Evolutionary conservation across 2,888 invertebrate genomes (phyloP), one percentile per base, ranked within the genome.

Genomic region (Temnothorax unifasciatus): DNA sequence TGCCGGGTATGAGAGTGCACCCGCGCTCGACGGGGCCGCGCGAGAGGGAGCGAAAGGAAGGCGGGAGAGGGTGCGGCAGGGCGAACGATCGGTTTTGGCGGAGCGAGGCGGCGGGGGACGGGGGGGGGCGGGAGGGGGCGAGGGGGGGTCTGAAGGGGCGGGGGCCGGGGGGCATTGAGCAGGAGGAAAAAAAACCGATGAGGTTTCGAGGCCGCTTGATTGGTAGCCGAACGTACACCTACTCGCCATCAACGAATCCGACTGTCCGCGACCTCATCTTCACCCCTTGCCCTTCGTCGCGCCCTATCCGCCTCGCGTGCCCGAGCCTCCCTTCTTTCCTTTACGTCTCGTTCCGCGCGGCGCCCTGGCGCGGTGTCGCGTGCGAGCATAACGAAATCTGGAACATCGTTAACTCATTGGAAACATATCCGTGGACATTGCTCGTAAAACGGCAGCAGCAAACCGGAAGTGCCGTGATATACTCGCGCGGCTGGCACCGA

Each of bases 141-240:
- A 79, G 84, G 82, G 83, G 83, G 85, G 77, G 50, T 34, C 18
- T 18, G 44, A 44, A 13, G 50, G 50, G 87, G 83, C 83, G 86
- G 86, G 85, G 83, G 76, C 86, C 52, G 59, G 63, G 88, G 86
- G 86, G 87, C 79, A 90, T 90, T 92, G 89, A 86, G 90, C 91
- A 91, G 90, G 87, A 88, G 89, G 90, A 91, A 92, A 94, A 66
- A 94, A 93, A 59, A 94, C 93, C 94, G 94, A 94, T 94, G 94
- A 94, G 93, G 93, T 94, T 94, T 94, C 93, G 93, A 93, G 90
- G 94, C 93, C 92, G 93, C 94, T 94, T 94, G 94, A 94, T 94
- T 94, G 94, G 94, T 94, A 94, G 93, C 91, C 89, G 92, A 93
- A 93, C 92, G 92, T 93, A 93, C 91, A 90, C 92, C 93, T 93